A percentile compares a stretch with the other conserved stretches of the same genome.
Conservation (phyloP, 2,888 invertebrate genomes). For the Athalia circularis region DNA sequence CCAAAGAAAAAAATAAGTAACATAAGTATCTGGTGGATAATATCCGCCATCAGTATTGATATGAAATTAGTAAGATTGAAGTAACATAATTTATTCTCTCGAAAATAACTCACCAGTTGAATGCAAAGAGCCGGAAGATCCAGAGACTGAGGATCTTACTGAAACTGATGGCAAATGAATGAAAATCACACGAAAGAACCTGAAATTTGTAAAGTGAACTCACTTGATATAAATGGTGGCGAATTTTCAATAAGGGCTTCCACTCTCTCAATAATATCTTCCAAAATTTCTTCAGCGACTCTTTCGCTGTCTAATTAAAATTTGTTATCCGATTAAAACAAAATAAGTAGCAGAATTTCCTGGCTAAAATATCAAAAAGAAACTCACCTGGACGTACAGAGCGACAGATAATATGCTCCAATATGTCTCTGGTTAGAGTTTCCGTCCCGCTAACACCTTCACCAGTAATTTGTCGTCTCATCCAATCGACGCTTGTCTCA, state of each 20-base stretch:
- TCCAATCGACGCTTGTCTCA: constrained; percentile 30
- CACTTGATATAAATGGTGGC: constrained; percentile 6
- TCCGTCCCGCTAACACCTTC: constrained; percentile 14
- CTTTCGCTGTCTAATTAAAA: constrained; percentile 32
- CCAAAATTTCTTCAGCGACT: constrained; percentile 17
- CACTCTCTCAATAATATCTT: constrained; percentile 22
- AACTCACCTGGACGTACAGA: constrained; percentile 26
- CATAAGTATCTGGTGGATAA: not conserved
- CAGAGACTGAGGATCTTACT: constrained; percentile 6
- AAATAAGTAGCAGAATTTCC: not conserved
- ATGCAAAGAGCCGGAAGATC: constrained; percentile 11
- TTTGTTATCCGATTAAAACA: not conserved
- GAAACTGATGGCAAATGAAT: not conserved
- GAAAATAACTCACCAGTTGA: constrained; percentile 18
- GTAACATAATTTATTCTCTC: too few relatives aligned
- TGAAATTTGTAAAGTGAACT: not conserved
- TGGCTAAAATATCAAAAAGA: not conserved
- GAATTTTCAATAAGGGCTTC: constrained; percentile 35
- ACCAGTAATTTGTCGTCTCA: constrained; percentile 17
- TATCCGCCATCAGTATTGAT: not conserved
- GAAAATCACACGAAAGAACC: not conserved
- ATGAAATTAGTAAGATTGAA: not conserved
- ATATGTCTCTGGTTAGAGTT: constrained; percentile 14
- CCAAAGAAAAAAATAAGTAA: constrained; percentile 24
- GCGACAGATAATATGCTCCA: constrained; percentile 30